phyloP scores from a whole-genome alignment of 2,113 vertebrate genomes.

The Neotragus pygmaeus region DNA sequence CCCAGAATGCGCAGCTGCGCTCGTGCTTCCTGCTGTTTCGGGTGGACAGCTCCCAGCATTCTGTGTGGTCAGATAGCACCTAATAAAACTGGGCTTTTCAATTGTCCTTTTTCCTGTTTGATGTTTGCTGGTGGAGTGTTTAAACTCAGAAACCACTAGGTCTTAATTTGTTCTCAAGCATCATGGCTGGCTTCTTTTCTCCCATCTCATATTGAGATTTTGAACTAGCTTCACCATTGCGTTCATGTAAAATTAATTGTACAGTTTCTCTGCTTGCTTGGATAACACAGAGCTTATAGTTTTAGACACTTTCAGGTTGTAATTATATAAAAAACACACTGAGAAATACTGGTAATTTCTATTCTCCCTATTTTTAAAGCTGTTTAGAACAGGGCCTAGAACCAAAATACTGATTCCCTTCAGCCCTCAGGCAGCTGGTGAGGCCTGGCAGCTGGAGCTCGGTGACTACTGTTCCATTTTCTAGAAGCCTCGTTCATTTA shows the following conservation, averaged over 20 bases:
- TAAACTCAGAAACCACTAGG: not conserved
- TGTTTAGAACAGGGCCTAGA: not conserved
- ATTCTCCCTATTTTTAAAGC: not conserved
- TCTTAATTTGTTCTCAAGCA: not conserved
- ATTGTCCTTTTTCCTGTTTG: not conserved
- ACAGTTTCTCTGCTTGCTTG: conserved; percentile 7
- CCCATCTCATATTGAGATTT: not conserved
- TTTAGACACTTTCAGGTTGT: conserved; percentile 26
- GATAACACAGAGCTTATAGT: not conserved
- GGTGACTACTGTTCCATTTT: not conserved
- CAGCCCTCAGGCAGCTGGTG: not conserved
- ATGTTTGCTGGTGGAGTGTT: not conserved
- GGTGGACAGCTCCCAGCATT: not conserved
- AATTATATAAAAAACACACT: conserved; percentile 18
- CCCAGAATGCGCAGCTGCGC: not conserved
- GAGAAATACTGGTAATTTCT: not conserved
- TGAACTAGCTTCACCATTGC: not conserved
- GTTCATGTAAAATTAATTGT: conserved; percentile 19
- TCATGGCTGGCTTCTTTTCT: not conserved
- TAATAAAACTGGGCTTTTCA: not conserved
- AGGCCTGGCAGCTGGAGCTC: not conserved
- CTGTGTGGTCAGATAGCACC: not conserved
- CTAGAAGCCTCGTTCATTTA: not conserved
- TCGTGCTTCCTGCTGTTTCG: not conserved
- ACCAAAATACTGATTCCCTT: not conserved